phyloP scores from a whole-genome alignment of 2,888 invertebrate genomes.

The Muscina levida region DNA sequence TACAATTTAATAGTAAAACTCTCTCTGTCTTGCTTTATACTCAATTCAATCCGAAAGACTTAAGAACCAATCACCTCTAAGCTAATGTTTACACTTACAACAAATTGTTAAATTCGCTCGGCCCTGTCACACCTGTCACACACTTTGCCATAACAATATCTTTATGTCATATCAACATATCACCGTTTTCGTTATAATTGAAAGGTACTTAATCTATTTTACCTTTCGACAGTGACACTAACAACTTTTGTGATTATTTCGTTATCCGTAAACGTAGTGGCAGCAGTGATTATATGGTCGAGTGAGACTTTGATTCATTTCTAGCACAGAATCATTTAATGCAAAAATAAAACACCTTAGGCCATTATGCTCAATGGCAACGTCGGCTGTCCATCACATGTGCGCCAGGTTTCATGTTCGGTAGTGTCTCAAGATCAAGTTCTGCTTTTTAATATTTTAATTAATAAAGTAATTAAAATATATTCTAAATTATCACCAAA shows the following conservation, averaged over 20 bases:
- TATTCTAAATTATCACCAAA: constrained; percentile 49
- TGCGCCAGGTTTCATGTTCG: constrained; percentile 14
- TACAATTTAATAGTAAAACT: no score
- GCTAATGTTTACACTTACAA: no score
- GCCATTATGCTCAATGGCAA: constrained; percentile 4
- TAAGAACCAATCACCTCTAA: no score
- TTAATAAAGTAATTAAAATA: constrained; percentile 60
- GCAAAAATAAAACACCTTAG: no score
- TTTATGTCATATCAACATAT: not conserved
- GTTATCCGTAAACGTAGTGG: not conserved
- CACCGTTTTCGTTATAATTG: no score
- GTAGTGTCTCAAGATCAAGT: constrained; percentile 22
- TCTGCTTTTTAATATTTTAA: constrained; percentile 44
- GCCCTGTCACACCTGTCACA: not conserved
- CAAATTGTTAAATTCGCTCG: not conserved
- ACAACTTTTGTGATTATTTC: not conserved
- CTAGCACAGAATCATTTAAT: constrained; percentile 16
- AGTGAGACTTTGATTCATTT: constrained; percentile 4
- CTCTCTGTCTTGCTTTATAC: no score
- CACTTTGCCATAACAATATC: not conserved
- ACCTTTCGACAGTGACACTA: not conserved
- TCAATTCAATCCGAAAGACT: not conserved
- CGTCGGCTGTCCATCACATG: constrained; percentile 8
- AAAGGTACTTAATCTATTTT: constrained; percentile 15
- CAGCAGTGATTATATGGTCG: not conserved